Evolutionary conservation across 2,113 vertebrate genomes (phyloP), one percentile per base, ranked within the genome.

Genomic region (Brachyhypopomus gauderio): DNA sequence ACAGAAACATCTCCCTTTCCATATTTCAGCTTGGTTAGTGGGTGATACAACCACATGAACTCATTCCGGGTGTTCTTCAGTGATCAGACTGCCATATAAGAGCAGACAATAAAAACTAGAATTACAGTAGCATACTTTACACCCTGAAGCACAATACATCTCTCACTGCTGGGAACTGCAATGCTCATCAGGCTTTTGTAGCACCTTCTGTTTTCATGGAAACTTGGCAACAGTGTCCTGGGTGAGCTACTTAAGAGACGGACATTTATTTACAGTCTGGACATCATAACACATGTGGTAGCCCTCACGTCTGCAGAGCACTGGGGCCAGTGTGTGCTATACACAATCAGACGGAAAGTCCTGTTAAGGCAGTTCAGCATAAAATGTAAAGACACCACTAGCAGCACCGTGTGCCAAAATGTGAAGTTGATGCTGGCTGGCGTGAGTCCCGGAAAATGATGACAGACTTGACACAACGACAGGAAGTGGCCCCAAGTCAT

Each of bases 241-340:
- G 55, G 83, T 4, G 1, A 76, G 89, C 88, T 83, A 87, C 86
- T 89, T 88, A 77, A 73, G 84, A 86, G 87, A 84, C 45, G 85
- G 85, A 87, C 85, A 56, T 73, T 80, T 89, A 89, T 88, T 88
- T 86, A 91, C 88, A 83, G 84, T 86, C 84, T 85, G 89, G 85
- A 88, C 87, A 87, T 83, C 90, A 91, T 93, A 91, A 91, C 89
- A 92, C 88, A 91, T 83, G 90, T 81, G 80, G 5, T 55, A 79
- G 78, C 79, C 67, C 56, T 67, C 66, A 75, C 3, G 56, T 3
- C 45, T 14, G 45, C 12, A 12, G 12, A 52, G 45, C 5, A 52
- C 12, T 11, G 12, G 12, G 41, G 83, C 80, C 84, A 7, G 77
- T 5, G 1, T 79, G 87, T 85, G 85, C 92, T 87, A 59, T 75